Base-by-base conservation (phyloP, 2,797 vertebrate species). In the Enoplosus armatus region DNA sequence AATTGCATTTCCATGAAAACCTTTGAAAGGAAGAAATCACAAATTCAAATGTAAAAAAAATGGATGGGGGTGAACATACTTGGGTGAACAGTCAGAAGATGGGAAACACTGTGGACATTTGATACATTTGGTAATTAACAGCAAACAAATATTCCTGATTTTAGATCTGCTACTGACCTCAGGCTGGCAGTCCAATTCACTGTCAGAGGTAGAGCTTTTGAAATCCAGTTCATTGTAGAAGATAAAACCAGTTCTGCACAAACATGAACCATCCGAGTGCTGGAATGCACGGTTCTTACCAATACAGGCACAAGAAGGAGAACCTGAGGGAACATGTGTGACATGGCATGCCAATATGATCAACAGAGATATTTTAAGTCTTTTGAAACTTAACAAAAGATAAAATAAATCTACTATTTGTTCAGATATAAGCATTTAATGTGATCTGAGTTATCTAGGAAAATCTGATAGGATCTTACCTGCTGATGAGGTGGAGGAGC, bases 271-370 rank as follows among this genome's bases (percentile, higher is more conserved):
- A 18, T 99, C 97, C 0, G 97, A 99, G 51, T 95, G 95, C 90
- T 99, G 98, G 88, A 98, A 99, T 1, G 97, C 94, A 7, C 97
- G 94, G 82, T 98, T 97, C 86, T 95, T 93, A 47, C 97, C 97
- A 0, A 56, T 89, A 75, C 98, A 99, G 2, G 72, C 93, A 75
- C 98, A 99, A 43, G 93, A 95, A 31, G 93, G 91, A 5, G 97
- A 95, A 62, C 97, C 98, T 99, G 85, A 54, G 16, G 35, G 70
- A 56, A 78, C 22, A 74, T 15, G 24, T 14, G 14, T 16, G 15
- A 65, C 7, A 45, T 0, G 1, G 11, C 9, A 62, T 2, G 10
- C n/a, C 18, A 50, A n/a, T 6, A 53, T 5, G 5, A 59, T 20
- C 15, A 58, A 58, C 6, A 16, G 8, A 58, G 2, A 59, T 27